These are phyloP conservation scores for Lasioglossum vierecki DNA, from an alignment of 2,888 invertebrate genomes.

Conservation along the genomic window DNA sequence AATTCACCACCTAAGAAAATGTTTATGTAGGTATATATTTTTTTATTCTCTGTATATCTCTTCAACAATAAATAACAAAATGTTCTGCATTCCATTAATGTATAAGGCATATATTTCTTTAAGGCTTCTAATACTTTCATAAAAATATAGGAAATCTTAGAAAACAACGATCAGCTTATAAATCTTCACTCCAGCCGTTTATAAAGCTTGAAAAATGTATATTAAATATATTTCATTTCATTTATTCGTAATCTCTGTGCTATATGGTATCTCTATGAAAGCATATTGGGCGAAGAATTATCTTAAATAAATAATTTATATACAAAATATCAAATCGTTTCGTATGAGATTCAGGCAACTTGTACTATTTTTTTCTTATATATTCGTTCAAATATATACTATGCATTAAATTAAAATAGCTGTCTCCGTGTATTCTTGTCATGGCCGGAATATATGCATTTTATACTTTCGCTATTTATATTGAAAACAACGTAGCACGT, in stretches of 20 bases:
- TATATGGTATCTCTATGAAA: constrained; percentile 33
- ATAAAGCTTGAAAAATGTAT: constrained; percentile 28
- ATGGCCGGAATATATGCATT: not conserved
- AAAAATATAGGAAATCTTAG: constrained; percentile 66
- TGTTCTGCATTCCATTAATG: constrained; percentile 31
- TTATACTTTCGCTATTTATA: constrained; percentile 19
- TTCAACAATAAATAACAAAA: constrained; percentile 48
- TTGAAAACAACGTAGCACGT: constrained; percentile 3
- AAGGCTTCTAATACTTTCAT: constrained; percentile 53
- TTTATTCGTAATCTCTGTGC: constrained; percentile 11
- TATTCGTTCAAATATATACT: not conserved
- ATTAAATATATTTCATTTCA: constrained; percentile 26
- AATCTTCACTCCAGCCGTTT: constrained; percentile 19
- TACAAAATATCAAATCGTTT: constrained; percentile 42
- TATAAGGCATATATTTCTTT: constrained; percentile 47
- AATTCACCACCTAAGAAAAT: constrained; percentile 11
- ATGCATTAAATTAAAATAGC: constrained; percentile 23
- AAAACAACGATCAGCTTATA: constrained; percentile 47
- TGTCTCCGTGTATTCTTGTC: constrained; percentile 16
- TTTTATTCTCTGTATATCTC: constrained; percentile 44
- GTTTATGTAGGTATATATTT: constrained; percentile 14
- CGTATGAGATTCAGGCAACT: constrained; percentile 30
- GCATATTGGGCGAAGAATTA: constrained; percentile 25
- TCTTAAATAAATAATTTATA: constrained; percentile 49
- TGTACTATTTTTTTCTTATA: constrained; percentile 4